Evolutionary conservation across 30 jellyfish, hydroid and myxozoan species (phyloP).

Genomic region (Sanderia malayensis): DNA sequence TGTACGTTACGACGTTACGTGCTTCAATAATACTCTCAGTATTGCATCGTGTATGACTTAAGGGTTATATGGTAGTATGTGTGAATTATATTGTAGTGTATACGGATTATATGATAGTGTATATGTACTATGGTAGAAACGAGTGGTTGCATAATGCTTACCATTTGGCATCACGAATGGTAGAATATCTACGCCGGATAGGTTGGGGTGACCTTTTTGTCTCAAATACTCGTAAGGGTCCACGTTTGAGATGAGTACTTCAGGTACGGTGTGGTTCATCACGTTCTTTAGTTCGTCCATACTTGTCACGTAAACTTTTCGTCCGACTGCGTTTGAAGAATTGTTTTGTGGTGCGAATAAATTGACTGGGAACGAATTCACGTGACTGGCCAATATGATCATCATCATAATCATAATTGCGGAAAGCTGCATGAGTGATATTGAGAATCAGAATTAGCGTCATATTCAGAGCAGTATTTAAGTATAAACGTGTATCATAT

Average conservation of each 20-base stretch:
- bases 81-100: too few species aligned
- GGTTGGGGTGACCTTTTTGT: slow-evolving; percentile 16
- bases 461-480: too few species aligned
- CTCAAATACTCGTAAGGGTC: slow-evolving; percentile 40
- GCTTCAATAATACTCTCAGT: too few species aligned
- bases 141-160: neutral
- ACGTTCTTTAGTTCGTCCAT: neutral
- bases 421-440: too few species aligned
- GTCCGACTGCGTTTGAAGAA: neutral
- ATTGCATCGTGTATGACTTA: too few species aligned
- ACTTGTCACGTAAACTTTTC: neutral
- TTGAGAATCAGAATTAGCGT: too few species aligned
- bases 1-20: too few species aligned
- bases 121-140: neutral
- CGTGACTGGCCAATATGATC: neutral
- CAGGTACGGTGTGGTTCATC: slow-evolving; percentile 22
- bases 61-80: too few species aligned
- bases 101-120: too few species aligned
- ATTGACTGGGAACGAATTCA: slow-evolving; percentile 2
- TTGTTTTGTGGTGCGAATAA: neutral
- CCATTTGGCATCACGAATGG: slow-evolving; percentile 15
- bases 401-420: slow-evolving; percentile 18
- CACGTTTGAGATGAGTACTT: slow-evolving; percentile 13
- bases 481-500: too few species aligned
- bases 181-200: slow-evolving; percentile 14